Evolutionary conservation across 23 tunicate species (phyloP), one percentile per base, ranked within the genome.

Genomic region (Halocynthia roretzi): DNA sequence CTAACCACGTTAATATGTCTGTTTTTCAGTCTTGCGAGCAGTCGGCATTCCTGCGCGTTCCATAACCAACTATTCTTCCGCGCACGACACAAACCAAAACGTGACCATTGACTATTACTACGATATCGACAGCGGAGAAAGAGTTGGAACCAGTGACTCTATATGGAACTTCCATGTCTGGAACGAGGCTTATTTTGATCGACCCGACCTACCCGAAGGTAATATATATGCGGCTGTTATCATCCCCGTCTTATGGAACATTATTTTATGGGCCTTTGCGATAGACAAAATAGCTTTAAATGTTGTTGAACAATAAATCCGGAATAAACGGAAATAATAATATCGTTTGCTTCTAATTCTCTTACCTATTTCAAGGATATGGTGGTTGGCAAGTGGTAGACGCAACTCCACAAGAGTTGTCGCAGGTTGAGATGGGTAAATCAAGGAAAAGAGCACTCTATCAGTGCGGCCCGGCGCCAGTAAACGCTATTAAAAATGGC

Each of bases 111-210:
- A 95, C 71, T 72, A 71, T 54, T 95, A 91, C 77, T 53, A 79
- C 68, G 88, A 89, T 53, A 82, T 77, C 51, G 64, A 89, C 55
- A 94, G 83, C 8, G 85, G 80, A 6, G 87, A 85, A 6, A 74
- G 56, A 54, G 2, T 57, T 57, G 53, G 54, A 18, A 51, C 86
- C 6, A 77, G 88, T 18, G 99, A 96, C 52, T 96, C 99, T 11
- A 75, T 89, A 17, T 96, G 99, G 99, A 96, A 96, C 83, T 96
- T 96, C 71, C 99, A 96, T 63, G 99, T 96, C 22, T 96, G 99
- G 99, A 96, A 96, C 67, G 99, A 90, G 52, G 93, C 83, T 8
- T 96, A 73, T 77, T 81, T 96, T 68, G 72, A 68, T 62, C 72
- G 99, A 56, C 75, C 97, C 5, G 96, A 85, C 62, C 82, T 92